Evolutionary conservation across 2,888 invertebrate genomes (phyloP), one percentile per base, ranked within the genome.

Genomic region (Hypomecis punctinalis): DNA sequence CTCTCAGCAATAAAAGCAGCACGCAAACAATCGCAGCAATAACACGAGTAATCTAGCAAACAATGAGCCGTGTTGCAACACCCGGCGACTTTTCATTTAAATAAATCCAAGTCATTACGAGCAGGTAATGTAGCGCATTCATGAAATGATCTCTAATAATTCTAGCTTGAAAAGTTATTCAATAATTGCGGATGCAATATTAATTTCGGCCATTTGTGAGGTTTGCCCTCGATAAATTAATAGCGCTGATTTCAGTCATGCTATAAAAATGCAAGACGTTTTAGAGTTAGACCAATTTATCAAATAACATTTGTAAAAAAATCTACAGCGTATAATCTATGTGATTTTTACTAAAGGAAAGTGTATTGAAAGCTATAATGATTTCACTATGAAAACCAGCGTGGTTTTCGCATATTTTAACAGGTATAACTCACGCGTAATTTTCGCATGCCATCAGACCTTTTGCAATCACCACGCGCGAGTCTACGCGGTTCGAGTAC

Each of bases 71-170:
- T n/a, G 43, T 61, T 61, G 45, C 55, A 10, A 43, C 36, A 61
- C 46, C 13, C n/a, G 7, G n/a, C 39, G 43, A 36, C 11, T 43
- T 33, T 61, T 51, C 37, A 55, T 56, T 61, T 49, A 37, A 51
- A 61, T 33, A 56, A 56, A 51, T 56, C 3, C 37, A 13, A 46
- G 56, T 46, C 37, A 51, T 62, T 56, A 48, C 9, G n/a, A 33
- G 46, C 6, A 11, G 40, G 39, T 62, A 62, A 62, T 52, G 62
- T 62, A 49, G 45, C 51, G 56, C 46, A 40, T 0, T n/a, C 40
- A 48, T 47, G 7, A 57, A 9, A 40, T 40, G 40, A 23, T 23
- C 23, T 23, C 23, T 23, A 23, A 40, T 40, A 40, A 10, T 4
- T 40, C 40, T 40, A 40, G 7, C 10, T 36, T 45, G 11, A 11